Evolutionary conservation across 2,888 invertebrate genomes (phyloP).

Genomic region (Synanthedon vespiformis): DNA sequence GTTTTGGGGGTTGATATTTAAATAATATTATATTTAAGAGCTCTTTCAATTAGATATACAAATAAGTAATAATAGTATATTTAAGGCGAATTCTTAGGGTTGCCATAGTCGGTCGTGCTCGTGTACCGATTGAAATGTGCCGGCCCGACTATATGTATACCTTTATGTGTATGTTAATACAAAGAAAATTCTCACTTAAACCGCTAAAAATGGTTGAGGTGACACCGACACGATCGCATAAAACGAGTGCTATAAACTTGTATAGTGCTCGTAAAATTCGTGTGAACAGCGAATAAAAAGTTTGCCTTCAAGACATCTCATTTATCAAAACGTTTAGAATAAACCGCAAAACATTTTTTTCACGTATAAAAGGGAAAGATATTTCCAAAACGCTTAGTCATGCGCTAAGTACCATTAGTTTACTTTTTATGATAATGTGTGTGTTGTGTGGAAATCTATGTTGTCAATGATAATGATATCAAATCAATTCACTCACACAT

Average conservation of each 20-base stretch:
- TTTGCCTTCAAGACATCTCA: conserved; percentile 8
- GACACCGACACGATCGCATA: conserved; percentile 2
- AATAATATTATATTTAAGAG: too few species aligned
- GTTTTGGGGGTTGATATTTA: too few species aligned
- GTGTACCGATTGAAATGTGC: too few species aligned
- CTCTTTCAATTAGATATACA: too few species aligned
- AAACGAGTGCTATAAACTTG: conserved; percentile 9
- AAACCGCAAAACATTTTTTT: conserved; percentile 21
- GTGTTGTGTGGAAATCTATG: too few species aligned
- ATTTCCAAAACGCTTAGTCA: not conserved
- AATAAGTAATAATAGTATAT: too few species aligned
- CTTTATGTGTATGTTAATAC: not conserved
- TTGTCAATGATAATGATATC: too few species aligned
- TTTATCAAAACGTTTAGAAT: conserved; percentile 21
- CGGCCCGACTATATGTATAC: too few species aligned
- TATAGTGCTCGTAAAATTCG: conserved; percentile 10
- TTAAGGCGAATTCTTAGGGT: not conserved
- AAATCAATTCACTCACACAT: too few species aligned
- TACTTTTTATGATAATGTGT: too few species aligned
- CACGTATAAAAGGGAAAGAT: conserved; percentile 9
- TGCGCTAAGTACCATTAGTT: not conserved
- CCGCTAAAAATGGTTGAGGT: not conserved
- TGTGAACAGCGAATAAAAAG: not conserved
- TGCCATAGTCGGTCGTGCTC: too few species aligned
- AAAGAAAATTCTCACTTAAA: conserved; percentile 3